Evolutionary conservation across 1,140 invertebrate genomes (phyloP).

Genomic region (Condylostylus longicornis): DNA sequence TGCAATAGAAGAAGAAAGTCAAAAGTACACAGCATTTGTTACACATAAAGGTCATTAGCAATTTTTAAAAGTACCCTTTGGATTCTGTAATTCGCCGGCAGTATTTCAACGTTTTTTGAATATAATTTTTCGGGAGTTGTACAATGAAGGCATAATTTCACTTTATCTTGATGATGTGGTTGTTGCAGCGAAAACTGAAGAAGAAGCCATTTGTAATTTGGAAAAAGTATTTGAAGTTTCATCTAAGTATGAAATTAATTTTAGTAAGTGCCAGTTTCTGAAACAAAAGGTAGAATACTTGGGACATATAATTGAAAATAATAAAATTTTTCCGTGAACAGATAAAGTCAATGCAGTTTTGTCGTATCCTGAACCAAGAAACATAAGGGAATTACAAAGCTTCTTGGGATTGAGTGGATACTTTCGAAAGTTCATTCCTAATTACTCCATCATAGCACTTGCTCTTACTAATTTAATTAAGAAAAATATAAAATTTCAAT

Average conservation of each 20-base stretch:
- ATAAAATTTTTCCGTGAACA: constrained; percentile 12
- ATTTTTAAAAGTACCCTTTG: constrained; percentile 8
- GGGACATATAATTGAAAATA: constrained; percentile 20
- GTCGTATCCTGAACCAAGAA: constrained; percentile 7
- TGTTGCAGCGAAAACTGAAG: not conserved
- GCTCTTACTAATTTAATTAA: constrained; percentile 10
- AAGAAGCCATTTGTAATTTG: not conserved
- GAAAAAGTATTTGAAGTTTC: not conserved
- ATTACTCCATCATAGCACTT: constrained; percentile 12
- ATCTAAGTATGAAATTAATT: constrained; percentile 1
- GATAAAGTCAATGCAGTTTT: constrained; percentile 12
- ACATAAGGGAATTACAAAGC: constrained; percentile 11
- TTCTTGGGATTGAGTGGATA: constrained; percentile 18
- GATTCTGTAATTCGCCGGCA: constrained; percentile 1
- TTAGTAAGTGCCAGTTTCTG: constrained; percentile 33
- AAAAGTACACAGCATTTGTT: constrained; percentile 12
- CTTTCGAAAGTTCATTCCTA: constrained; percentile 16
- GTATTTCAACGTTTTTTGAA: not conserved
- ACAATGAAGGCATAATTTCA: not conserved
- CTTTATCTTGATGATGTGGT: not conserved
- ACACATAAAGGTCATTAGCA: constrained; percentile 16
- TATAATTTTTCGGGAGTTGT: not conserved
- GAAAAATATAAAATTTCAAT: constrained; percentile 2
- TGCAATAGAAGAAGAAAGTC: constrained; percentile 9
- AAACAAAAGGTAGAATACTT: constrained; percentile 24